Evolutionary conservation across 2,113 vertebrate species (phyloP).

Genomic region (Brienomyrus longianalis): DNA sequence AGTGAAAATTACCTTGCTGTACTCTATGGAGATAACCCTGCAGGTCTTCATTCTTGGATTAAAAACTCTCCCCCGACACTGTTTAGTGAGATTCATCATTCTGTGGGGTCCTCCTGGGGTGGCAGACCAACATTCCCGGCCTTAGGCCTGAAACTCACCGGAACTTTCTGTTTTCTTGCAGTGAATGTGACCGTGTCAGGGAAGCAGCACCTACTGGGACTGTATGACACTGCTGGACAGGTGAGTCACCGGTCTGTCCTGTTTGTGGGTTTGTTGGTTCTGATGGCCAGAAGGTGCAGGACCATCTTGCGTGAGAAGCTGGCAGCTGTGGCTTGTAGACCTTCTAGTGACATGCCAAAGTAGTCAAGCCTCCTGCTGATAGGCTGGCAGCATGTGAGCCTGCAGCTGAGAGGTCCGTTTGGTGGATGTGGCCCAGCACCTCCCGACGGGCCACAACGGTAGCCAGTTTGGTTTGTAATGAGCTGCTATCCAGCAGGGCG

Average conservation of each 20-base stretch:
- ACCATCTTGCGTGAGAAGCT: neutral
- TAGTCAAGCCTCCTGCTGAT: neutral
- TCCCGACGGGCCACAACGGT: neutral
- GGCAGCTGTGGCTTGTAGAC: neutral
- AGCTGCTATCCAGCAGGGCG: neutral
- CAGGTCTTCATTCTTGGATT: neutral
- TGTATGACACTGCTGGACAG: constrained; percentile 84
- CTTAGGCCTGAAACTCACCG: neutral
- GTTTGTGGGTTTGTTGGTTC: neutral
- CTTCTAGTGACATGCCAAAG: neutral
- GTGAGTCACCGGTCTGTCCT: constrained; percentile 46
- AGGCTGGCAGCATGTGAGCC: neutral
- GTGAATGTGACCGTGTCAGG: constrained; percentile 81
- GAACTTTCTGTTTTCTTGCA: constrained; percentile 40
- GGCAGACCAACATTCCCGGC: neutral
- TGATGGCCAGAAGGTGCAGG: neutral
- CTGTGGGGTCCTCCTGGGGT: neutral
- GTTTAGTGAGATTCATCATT: neutral
- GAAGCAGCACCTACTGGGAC: constrained; percentile 75
- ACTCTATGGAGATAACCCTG: neutral
- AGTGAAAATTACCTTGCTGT: neutral
- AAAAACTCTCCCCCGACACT: neutral
- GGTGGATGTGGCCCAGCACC: neutral
- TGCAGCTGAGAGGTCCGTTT: neutral
- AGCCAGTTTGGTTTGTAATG: neutral